A percentile compares a stretch with the other conserved stretches of the same genome.
These are phyloP conservation scores for Silvanus unidentatus DNA, from an alignment of 2,888 invertebrate species.

Conservation along the genomic window DNA sequence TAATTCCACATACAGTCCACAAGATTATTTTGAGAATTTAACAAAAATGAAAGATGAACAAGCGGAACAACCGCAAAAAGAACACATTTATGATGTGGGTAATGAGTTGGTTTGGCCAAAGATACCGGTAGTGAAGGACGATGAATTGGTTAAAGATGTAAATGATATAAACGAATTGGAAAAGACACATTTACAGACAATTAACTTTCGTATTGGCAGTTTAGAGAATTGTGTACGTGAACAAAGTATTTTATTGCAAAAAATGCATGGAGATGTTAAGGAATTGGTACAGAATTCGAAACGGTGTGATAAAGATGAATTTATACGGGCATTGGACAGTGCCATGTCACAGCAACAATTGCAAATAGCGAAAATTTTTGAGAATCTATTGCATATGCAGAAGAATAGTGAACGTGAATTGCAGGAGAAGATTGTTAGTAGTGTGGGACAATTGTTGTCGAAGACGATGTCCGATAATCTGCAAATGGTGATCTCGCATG, in stretches of 20 bases:
- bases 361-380: conserved; percentile 41
- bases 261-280: conserved; percentile 28
- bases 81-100: conserved; percentile 17
- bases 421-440: conserved; percentile 49
- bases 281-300: conserved; percentile 23
- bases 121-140: conserved; percentile 29
- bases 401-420: conserved; percentile 49
- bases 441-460: conserved; percentile 49
- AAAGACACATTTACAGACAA: conserved; percentile 32
- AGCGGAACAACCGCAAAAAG: conserved; percentile 24
- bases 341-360: conserved; percentile 41
- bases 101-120: conserved; percentile 29
- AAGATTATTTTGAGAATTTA: conserved; percentile 40
- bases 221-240: conserved; percentile 39
- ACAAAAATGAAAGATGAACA: conserved; percentile 28
- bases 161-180: conserved; percentile 19
- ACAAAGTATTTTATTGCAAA: conserved; percentile 37
- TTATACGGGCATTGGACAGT: conserved; percentile 39
- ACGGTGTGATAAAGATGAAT: conserved; percentile 27
- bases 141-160: conserved; percentile 25
- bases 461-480: conserved; percentile 47
- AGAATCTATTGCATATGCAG: conserved; percentile 41
- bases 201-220: conserved; percentile 34
- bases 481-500: conserved; percentile 51
- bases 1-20: conserved; percentile 39